Percentiles rank a stretch among this genome's conserved stretches.
Conservation (phyloP, 1,140 invertebrate genomes). For the Diabrotica virgifera region DNA sequence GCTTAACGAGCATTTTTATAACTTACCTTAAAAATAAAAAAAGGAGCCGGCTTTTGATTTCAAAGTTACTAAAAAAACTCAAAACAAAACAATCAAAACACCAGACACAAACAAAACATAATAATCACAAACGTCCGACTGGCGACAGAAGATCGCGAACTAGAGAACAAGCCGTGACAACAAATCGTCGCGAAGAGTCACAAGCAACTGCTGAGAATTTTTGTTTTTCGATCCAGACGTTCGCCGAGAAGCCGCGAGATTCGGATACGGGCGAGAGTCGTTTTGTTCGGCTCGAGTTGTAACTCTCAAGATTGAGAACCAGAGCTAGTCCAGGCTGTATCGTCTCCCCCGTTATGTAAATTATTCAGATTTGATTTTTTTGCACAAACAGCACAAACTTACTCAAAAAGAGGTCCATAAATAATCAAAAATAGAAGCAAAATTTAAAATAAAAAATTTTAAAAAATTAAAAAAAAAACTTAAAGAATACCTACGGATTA, state of each 20-base stretch:
- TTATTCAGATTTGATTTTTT: no score
- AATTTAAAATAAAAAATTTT: no score
- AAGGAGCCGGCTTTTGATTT: background rate
- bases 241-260: background rate
- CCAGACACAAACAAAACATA: conserved; percentile 2
- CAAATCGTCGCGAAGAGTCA: background rate
- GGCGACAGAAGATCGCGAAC: background rate
- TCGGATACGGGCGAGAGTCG: background rate
- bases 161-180: background rate
- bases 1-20: background rate
- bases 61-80: background rate
- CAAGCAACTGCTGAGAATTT: background rate
- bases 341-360: no score
- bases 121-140: conserved; percentile 2
- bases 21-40: conserved; percentile 3
- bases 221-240: conserved; percentile 2
- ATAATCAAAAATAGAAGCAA: no score
- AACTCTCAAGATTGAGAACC: background rate
- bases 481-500: no score
- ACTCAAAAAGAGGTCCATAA: no score
- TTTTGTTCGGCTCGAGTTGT: background rate
- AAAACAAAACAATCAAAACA: background rate
- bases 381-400: no score
- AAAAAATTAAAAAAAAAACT: no score
- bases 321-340: no score